phyloP scores from a whole-genome alignment of 2,113 vertebrate genomes.

The Panurus biarmicus region DNA sequence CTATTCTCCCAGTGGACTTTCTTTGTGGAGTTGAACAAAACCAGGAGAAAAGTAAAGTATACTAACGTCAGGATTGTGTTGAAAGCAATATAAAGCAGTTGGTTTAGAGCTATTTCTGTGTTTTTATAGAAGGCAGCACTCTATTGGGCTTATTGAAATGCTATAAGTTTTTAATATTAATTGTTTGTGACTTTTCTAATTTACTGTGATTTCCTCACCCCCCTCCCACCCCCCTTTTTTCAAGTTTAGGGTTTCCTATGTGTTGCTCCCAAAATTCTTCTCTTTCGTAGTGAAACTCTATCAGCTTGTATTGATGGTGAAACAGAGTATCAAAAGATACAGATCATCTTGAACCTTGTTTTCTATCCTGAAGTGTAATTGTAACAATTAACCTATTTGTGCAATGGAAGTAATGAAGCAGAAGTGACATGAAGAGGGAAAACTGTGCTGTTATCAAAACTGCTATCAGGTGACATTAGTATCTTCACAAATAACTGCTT shows the following conservation, averaged over 20 bases:
- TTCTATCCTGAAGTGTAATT: conserved; percentile 9
- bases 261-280: background rate
- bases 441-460: conserved; percentile 19
- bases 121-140: background rate
- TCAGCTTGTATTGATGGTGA: background rate
- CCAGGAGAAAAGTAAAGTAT: background rate
- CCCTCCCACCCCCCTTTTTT: background rate
- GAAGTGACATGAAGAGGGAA: background rate
- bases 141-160: background rate
- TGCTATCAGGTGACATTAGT: conserved; percentile 6
- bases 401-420: background rate
- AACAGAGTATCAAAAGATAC: background rate
- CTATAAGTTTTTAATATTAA: background rate
- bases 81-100: background rate
- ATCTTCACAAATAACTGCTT: conserved; percentile 18
- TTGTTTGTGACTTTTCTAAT: background rate
- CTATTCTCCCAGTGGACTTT: background rate
- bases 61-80: background rate
- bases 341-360: conserved; percentile 2
- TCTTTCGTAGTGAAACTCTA: background rate
- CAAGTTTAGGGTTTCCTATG: background rate
- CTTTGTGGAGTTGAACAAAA: background rate
- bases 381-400: conserved; percentile 32
- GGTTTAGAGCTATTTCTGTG: background rate
- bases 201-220: background rate